phyloP scores from a whole-genome alignment of 2,113 vertebrate species.

The Copsychus sechellarum region DNA sequence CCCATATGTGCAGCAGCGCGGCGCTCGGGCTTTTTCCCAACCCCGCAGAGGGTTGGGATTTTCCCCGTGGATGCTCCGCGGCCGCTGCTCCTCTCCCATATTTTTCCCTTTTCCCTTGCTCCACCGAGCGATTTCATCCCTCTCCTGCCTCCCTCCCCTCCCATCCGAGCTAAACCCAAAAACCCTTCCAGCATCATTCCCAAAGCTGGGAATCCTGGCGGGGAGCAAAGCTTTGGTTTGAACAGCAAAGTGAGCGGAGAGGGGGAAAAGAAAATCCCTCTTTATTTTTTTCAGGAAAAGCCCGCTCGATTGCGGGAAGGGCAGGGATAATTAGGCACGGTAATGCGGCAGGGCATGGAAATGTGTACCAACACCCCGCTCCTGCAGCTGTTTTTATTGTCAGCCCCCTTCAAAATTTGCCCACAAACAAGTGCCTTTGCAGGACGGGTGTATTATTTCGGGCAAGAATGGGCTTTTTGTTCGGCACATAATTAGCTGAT shows the following conservation, averaged over 20 bases:
- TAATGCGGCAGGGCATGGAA: conserved; percentile 22
- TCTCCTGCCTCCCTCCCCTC: neutral
- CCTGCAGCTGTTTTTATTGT: conserved; percentile 60
- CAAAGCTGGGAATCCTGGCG: neutral
- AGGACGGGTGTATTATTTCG: neutral
- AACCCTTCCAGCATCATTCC: neutral
- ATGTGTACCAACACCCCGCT: conserved; percentile 47
- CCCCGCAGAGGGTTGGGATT: neutral
- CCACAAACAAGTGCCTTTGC: conserved; percentile 50
- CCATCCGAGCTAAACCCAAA: neutral
- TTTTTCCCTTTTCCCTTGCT: neutral
- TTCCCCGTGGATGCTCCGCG: neutral
- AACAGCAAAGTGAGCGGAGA: neutral
- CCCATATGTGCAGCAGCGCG: neutral
- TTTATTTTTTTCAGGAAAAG: neutral
- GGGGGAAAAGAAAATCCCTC: fast-evolving
- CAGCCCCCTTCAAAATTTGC: conserved; percentile 47
- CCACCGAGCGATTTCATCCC: neutral
- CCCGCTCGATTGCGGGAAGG: neutral
- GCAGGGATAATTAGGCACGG: conserved; percentile 30
- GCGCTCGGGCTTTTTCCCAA: neutral
- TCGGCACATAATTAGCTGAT: conserved; percentile 45
- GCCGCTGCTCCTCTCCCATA: fast-evolving
- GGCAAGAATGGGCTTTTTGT: conserved; percentile 52
- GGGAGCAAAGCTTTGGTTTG: neutral